Conservation (phyloP, 2,888 invertebrate genomes). For the Archaeoteleia sp. region DNA sequence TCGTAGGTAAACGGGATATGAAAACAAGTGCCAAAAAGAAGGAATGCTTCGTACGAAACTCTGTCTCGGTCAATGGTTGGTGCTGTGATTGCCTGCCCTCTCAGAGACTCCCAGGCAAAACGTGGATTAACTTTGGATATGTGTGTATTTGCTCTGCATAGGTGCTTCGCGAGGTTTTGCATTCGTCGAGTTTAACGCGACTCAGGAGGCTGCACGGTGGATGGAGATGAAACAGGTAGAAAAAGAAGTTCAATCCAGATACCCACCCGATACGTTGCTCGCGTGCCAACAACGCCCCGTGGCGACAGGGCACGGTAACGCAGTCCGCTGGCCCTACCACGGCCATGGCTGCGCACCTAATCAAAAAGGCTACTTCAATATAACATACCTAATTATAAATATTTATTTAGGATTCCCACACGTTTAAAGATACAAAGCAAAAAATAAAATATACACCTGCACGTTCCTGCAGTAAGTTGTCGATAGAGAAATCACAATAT, state of each 20-base stretch:
- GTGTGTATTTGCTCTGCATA: slow-evolving; percentile 85
- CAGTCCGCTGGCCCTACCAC: slow-evolving; percentile 71
- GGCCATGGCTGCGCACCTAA: slow-evolving; percentile 73
- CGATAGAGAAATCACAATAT: too few relatives aligned
- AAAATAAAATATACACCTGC: slow-evolving; percentile 9
- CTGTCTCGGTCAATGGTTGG: slow-evolving; percentile 74
- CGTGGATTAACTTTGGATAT: slow-evolving; percentile 75
- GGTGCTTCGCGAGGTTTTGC: slow-evolving; percentile 89
- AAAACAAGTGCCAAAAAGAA: slow-evolving; percentile 61
- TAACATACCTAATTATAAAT: slow-evolving; percentile 67
- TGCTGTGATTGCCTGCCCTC: slow-evolving; percentile 75
- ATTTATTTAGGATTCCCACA: slow-evolving; percentile 61
- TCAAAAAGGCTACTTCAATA: slow-evolving; percentile 72
- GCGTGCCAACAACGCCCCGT: slow-evolving; percentile 74
- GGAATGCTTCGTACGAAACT: slow-evolving; percentile 69
- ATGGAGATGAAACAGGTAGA: slow-evolving; percentile 93
- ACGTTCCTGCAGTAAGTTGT: not conserved
- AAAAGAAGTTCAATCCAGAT: slow-evolving; percentile 73
- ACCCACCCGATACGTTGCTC: slow-evolving; percentile 72
- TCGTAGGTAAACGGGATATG: slow-evolving; percentile 64
- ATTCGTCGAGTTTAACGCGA: slow-evolving; percentile 93
- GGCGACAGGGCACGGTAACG: slow-evolving; percentile 74
- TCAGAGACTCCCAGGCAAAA: slow-evolving; percentile 73
- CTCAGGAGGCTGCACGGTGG: slow-evolving; percentile 91
- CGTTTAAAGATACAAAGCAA: slow-evolving; percentile 47